Evolutionary conservation across 2,113 vertebrate genomes (phyloP).

Genomic region (Felis chaus): DNA sequence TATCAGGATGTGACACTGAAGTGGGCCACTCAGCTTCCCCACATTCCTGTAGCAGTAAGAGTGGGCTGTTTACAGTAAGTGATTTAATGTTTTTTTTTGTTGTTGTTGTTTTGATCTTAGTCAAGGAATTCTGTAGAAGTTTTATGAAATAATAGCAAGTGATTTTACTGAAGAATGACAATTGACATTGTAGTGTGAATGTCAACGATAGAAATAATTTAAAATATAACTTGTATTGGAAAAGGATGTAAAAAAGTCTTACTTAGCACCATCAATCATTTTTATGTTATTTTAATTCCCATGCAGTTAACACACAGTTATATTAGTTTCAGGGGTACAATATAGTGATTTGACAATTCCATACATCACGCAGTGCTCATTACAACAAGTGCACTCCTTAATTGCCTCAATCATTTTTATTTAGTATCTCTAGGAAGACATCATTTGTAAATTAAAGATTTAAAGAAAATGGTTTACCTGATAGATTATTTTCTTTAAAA

Average conservation of each 20-base stretch:
- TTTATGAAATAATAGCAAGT: constrained; percentile 1
- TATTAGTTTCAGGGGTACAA: background rate
- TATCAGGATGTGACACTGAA: constrained; percentile 96
- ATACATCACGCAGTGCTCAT: background rate
- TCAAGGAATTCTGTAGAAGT: background rate
- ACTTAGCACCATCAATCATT: background rate
- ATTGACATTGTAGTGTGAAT: background rate
- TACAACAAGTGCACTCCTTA: background rate
- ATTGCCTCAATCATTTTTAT: background rate
- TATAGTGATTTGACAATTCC: background rate
- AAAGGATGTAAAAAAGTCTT: background rate
- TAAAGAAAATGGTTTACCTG: constrained; percentile 32
- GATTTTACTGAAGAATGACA: constrained; percentile 28
- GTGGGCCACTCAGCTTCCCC: constrained; percentile 95
- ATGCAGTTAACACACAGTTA: background rate
- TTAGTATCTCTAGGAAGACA: background rate
- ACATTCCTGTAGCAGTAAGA: constrained; percentile 90
- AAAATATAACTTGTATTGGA: constrained; percentile 24
- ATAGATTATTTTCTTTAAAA: constrained; percentile 46
- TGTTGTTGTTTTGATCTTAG: background rate
- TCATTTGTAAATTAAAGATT: constrained; percentile 13
- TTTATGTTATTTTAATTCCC: background rate
- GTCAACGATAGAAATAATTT: constrained; percentile 13
- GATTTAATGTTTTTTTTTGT: background rate
- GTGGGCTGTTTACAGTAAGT: constrained; percentile 95